A percentile compares a stretch with the other conserved stretches of the same genome.
Conservation (phyloP, 2,888 invertebrate species). For the Scotopteryx bipunctaria region DNA sequence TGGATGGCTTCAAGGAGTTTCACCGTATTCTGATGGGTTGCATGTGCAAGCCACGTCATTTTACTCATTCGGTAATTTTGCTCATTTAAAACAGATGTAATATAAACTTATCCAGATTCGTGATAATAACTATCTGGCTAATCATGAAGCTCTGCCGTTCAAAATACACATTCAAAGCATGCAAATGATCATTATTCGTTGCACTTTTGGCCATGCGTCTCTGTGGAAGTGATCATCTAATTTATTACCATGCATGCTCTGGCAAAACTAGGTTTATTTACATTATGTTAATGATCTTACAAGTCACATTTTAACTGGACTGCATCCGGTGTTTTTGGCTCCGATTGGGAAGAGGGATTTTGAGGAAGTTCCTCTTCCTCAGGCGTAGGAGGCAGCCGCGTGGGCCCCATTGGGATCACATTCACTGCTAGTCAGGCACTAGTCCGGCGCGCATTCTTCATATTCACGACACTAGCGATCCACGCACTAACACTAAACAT, state of each 20-base stretch:
- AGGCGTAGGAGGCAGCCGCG: constrained; percentile 70
- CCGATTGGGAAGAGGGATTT: constrained; percentile 46
- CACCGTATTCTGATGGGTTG: too few relatives aligned
- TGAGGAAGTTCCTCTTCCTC: constrained; percentile 69
- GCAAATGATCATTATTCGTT: neutral
- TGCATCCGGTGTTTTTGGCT: constrained; percentile 55
- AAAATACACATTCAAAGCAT: neutral
- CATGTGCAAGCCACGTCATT: too few relatives aligned
- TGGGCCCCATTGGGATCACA: constrained; percentile 68
- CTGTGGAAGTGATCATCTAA: neutral
- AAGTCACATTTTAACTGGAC: constrained; percentile 51
- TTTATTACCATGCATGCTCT: neutral
- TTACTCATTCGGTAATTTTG: too few relatives aligned
- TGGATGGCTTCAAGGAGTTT: too few relatives aligned
- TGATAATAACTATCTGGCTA: too few relatives aligned
- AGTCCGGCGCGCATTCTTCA: constrained; percentile 59
- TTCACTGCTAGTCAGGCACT: constrained; percentile 56
- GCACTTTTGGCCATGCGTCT: constrained; percentile 5
- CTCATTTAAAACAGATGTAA: too few relatives aligned
- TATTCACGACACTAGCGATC: constrained; percentile 50
- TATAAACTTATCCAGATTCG: too few relatives aligned
- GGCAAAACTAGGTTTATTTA: constrained; percentile 6
- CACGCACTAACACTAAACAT: constrained; percentile 60
- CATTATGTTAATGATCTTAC: constrained; percentile 49
- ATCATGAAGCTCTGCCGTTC: neutral